Evolutionary conservation across 2,113 vertebrate genomes (phyloP).

Genomic region (Hemibagrus wyckioides): DNA sequence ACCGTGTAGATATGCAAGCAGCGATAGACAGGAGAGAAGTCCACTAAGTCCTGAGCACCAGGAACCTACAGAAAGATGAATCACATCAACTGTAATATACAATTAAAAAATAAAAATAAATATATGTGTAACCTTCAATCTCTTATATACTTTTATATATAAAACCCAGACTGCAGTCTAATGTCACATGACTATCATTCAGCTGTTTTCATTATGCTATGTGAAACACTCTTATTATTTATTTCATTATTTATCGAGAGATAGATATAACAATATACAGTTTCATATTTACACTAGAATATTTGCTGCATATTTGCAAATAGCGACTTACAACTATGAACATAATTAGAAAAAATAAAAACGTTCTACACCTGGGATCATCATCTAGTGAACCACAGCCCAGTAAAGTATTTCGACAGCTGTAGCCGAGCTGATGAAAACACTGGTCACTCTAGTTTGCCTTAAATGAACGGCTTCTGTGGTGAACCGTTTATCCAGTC

Average conservation of each 20-base stretch:
- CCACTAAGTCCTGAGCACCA: conserved; percentile 93
- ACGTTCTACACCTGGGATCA: background rate
- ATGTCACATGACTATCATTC: background rate
- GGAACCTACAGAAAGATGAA: conserved; percentile 75
- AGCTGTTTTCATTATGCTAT: background rate
- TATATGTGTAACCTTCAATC: background rate
- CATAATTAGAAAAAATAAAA: no score
- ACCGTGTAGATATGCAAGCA: conserved; percentile 96
- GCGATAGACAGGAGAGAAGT: conserved; percentile 95
- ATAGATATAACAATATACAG: no score
- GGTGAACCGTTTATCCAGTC: background rate
- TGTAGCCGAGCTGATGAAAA: background rate
- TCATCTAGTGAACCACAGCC: background rate
- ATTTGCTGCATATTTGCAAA: no score
- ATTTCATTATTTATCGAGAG: no score
- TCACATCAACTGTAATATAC: background rate
- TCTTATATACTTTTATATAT: background rate
- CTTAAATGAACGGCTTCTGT: background rate
- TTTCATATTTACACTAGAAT: no score
- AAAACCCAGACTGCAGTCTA: background rate
- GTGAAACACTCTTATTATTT: no score
- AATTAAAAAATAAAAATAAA: background rate
- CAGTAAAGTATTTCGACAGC: background rate
- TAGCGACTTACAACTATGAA: no score
- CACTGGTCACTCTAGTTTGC: no score